Base-by-base conservation (phyloP, 2,888 invertebrate species). In the Digitonthophagus gazella region DNA sequence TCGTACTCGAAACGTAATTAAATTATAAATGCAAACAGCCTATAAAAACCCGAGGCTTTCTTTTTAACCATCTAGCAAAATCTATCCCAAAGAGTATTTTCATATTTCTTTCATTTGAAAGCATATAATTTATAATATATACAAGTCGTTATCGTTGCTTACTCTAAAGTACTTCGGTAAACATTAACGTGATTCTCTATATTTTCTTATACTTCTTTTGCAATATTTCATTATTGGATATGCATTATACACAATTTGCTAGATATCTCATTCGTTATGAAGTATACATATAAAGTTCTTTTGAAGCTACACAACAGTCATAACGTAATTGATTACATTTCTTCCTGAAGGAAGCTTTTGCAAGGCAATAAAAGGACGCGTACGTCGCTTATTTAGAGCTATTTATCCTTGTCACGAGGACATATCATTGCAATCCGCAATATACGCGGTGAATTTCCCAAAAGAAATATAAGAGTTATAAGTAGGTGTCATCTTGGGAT, bases 331-430 rank as follows among this genome's bases (percentile, higher is more conserved):
- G 28, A 44, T 44, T 44, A 11, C 28, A 44, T 44, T 44, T 44
- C 28, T 6, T 44, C 11, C 28, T 44, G 6, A 44, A 44, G 11
- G 28, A 11, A 44, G 11, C 11, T n/a, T n/a, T n/a, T n/a, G n/a
- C n/a, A n/a, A 44, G 11, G 28, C 28, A 44, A 44, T 44, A 44
- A 44, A 44, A 44, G 11, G 28, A 44, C 28, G 28, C 28, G 28
- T 44, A 8, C 28, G 28, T 44, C 68, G 65, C 61, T 69, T 69
- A 61, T 61, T 66, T 20, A 18, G 65, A 54, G 58, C 61, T 69
- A 69, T 69, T 69, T 69, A 69, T 69, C 68, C 61, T 66, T 69
- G 68, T 69, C 68, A 69, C 61, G 54, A 14, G 65, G 61, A 69
- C 65, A 69, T 69, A 69, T 69, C 55, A 63, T 61, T 61, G 58